Evolutionary conservation across 2,888 invertebrate genomes (phyloP).

Genomic region (Ptilodon capucinus): DNA sequence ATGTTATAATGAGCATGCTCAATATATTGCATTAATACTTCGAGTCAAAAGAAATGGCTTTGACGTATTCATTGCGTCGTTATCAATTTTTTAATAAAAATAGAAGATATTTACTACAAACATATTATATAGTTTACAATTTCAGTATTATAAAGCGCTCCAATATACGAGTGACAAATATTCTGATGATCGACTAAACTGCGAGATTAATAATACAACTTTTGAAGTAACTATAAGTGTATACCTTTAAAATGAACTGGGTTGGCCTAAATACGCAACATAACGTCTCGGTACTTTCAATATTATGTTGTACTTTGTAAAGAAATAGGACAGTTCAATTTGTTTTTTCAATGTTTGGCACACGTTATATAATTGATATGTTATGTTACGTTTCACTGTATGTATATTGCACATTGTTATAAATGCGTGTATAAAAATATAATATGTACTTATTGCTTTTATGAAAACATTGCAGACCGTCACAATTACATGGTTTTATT

Average conservation of each 20-base stretch:
- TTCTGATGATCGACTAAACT: not conserved
- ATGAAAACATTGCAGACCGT: slow-evolving; percentile 9
- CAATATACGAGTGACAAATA: slow-evolving; percentile 3
- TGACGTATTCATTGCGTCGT: slow-evolving; percentile 12
- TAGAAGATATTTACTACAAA: slow-evolving; percentile 30
- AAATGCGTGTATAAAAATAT: slow-evolving; percentile 48
- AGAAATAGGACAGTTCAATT: slow-evolving; percentile 60
- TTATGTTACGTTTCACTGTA: slow-evolving; percentile 32
- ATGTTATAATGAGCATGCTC: slow-evolving; percentile 56
- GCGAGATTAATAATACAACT: not conserved
- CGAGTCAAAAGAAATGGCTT: slow-evolving; percentile 40
- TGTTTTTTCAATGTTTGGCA: slow-evolving; percentile 63
- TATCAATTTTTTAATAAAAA: slow-evolving; percentile 20
- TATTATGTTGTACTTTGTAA: slow-evolving; percentile 29
- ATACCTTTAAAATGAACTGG: not conserved
- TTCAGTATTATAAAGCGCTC: slow-evolving; percentile 24
- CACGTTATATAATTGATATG: slow-evolving; percentile 62
- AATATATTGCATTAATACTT: slow-evolving; percentile 58
- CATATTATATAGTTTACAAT: slow-evolving; percentile 8
- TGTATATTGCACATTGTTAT: slow-evolving; percentile 22
- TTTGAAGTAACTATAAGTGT: not conserved
- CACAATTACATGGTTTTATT: slow-evolving; percentile 3
- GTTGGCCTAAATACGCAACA: slow-evolving; percentile 12
- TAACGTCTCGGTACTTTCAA: slow-evolving; percentile 19
- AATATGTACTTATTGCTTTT: slow-evolving; percentile 3